Percentiles rank a stretch among this genome's conserved stretches.
phyloP scores from a whole-genome alignment of 1,140 invertebrate species.

The Sogatella furcifera region DNA sequence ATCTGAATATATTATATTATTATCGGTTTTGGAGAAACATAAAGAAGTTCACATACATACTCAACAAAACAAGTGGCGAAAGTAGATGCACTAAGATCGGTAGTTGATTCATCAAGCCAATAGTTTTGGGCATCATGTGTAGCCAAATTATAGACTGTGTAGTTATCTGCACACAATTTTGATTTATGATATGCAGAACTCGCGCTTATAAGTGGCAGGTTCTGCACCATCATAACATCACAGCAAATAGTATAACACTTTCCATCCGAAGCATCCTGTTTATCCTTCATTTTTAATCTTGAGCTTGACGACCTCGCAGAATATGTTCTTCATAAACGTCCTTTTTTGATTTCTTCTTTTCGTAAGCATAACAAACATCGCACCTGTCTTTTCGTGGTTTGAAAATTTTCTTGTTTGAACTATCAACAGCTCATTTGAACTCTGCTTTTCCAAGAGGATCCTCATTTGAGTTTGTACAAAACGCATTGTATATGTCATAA shows the following conservation, averaged over 20 bases:
- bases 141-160: conserved; percentile 14
- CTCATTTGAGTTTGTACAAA: no score
- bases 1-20: conserved; percentile 25
- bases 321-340: conserved; percentile 11
- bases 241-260: conserved; percentile 17
- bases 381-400: conserved; percentile 1
- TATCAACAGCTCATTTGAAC: no score
- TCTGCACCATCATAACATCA: conserved; percentile 17
- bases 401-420: no score
- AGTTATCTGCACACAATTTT: conserved; percentile 28
- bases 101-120: conserved; percentile 8
- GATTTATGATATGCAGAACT: conserved; percentile 27
- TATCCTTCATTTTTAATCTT: conserved; percentile 8
- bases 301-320: conserved; percentile 6
- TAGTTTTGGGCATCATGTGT: conserved; percentile 10
- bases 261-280: conserved; percentile 3
- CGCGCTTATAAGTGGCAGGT: conserved; percentile 25
- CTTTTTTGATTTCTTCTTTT: conserved; percentile 8
- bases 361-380: not conserved
- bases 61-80: conserved; percentile 19
- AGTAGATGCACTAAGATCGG: no score
- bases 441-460: no score
- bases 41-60: conserved; percentile 24
- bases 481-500: no score
- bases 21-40: conserved; percentile 7